Base-by-base conservation (phyloP, 2,888 invertebrate genomes). In the Dasypogon diadema region DNA sequence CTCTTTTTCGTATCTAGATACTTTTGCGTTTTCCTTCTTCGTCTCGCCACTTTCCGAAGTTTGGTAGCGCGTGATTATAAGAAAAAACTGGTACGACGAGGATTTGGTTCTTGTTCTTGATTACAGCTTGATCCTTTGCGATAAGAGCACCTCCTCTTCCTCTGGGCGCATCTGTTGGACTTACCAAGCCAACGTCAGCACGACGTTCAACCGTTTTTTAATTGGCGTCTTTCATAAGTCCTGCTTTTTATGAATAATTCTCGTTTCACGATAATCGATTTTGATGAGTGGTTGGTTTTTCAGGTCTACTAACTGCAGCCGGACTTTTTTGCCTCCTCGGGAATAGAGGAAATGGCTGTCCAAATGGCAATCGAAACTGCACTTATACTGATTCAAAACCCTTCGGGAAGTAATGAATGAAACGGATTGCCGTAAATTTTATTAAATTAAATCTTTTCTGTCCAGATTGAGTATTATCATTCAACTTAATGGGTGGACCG, bases 171-270 rank as follows among this genome's bases (percentile, higher is more conserved):
- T 30, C 30, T 8, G 3, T 8, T 30, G 30, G n/a, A n/a, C 30
- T 30, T 8, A 30, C 30, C n/a, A n/a, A n/a, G 30, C 4, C 30
- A 30, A 5, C 30, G 8, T 30, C 30, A 8, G 4, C 30, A 30
- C 30, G n/a, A n/a, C n/a, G 26, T 30, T 68, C 51, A 48, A n/a
- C 51, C 12, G 18, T 51, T 70, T 51, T 68, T 70, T 70, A 70
- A 70, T 70, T 70, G 34, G 21, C 14, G 34, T 54, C 54, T 70
- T 70, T 70, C 70, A 70, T 70, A 70, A 70, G 21, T 70, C 54
- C 42, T 24, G 54, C 54, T 21, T 70, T 70, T 70, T 70, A 70
- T 70, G 51, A 70, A 70, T 54, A 54, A 70, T 70, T 51, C 12
- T 46, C 30, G 10, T 56, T 14, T 16, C 8, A n/a, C 6, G 46